Evolutionary conservation across 2,797 vertebrate species (phyloP).

Genomic region (Paratrypauchen microcephalus): DNA sequence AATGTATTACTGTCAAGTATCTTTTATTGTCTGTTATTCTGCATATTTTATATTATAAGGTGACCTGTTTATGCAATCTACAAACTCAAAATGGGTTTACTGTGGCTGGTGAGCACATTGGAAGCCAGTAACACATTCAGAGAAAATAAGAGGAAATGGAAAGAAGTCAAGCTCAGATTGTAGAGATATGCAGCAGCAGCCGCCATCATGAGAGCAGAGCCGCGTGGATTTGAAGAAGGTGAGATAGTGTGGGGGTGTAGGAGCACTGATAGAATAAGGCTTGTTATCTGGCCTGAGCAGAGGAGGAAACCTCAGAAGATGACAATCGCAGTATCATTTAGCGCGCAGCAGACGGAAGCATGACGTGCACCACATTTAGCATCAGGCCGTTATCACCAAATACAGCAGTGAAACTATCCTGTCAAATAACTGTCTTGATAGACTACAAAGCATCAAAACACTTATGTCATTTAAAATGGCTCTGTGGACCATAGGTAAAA

Average conservation of each 20-base stretch:
- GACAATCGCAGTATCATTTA: conserved; percentile 76
- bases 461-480: background rate
- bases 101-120: conserved; percentile 29
- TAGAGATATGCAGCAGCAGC: conserved; percentile 72
- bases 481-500: too few relatives aligned
- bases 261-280: conserved; percentile 72
- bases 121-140: conserved; percentile 42
- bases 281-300: conserved; percentile 76
- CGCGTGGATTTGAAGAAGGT: conserved; percentile 74
- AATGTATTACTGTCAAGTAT: background rate
- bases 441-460: background rate
- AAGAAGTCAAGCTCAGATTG: conserved; percentile 63
- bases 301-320: conserved; percentile 80
- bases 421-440: background rate
- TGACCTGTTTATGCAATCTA: background rate
- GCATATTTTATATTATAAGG: background rate
- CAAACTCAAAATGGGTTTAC: conserved; percentile 8
- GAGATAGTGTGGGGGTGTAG: conserved; percentile 71
- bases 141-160: conserved; percentile 64
- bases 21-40: background rate
- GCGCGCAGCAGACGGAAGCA: conserved; percentile 71
- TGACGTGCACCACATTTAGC: conserved; percentile 52
- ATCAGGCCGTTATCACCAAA: conserved; percentile 66
- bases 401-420: conserved; percentile 38
- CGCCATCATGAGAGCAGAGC: conserved; percentile 68